Conservation (phyloP, 2,113 vertebrate genomes). For the Garra rufa region DNA sequence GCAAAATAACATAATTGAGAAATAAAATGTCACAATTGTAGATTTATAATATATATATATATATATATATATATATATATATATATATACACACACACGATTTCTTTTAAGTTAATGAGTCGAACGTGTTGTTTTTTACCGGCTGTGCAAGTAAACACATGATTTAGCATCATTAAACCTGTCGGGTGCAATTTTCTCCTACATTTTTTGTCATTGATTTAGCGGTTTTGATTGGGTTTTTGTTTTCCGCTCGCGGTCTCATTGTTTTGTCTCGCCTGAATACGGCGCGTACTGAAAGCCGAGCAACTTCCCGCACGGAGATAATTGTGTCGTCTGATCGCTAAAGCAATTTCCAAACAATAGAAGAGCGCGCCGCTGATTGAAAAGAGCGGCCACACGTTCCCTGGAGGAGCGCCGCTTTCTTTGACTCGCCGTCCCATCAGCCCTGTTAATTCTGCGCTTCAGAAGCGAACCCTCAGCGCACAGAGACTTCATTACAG, state of each 20-base stretch:
- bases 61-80: too few species aligned
- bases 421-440: not conserved
- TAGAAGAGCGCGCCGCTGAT: not conserved
- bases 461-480: not conserved
- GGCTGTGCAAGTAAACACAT: not conserved
- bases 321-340: not conserved
- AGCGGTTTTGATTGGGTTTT: not conserved
- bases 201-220: not conserved
- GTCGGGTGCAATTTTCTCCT: not conserved
- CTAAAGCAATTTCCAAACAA: not conserved
- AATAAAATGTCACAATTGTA: too few species aligned
- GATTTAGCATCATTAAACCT: not conserved
- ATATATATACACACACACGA: too few species aligned
- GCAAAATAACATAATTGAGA: too few species aligned
- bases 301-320: not conserved
- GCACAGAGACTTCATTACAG: not conserved
- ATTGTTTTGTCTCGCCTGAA: not conserved
- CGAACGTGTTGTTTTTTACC: too few species aligned
- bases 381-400: not conserved
- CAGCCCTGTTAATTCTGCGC: not conserved
- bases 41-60: too few species aligned
- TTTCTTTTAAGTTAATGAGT: too few species aligned
- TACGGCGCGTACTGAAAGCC: not conserved
- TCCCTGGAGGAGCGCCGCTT: not conserved
- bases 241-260: not conserved